These are phyloP conservation scores for Micromys minutus DNA, from an alignment of 2,113 vertebrate species.

Conservation along the genomic window DNA sequence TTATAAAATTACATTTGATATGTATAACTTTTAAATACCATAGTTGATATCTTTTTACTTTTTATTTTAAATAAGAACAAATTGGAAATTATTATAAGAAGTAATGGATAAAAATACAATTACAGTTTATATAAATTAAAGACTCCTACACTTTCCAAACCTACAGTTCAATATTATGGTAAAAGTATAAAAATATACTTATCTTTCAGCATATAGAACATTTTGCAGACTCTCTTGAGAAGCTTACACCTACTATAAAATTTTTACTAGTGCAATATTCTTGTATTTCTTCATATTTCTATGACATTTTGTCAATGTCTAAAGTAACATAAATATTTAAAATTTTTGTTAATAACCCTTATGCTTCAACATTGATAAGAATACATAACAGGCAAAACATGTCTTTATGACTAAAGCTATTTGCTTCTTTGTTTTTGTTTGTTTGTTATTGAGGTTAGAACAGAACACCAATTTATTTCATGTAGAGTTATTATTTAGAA, in stretches of 20 bases:
- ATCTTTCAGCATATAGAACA: accelerated
- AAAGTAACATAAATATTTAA: no score
- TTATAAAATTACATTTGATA: not conserved
- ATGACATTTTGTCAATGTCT: not conserved
- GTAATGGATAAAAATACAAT: not conserved
- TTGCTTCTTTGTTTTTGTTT: no score
- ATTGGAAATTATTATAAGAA: not conserved
- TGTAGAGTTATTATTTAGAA: not conserved
- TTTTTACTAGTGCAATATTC: not conserved
- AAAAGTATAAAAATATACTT: not conserved
- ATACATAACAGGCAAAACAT: not conserved
- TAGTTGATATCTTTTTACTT: not conserved
- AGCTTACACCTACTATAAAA: not conserved
- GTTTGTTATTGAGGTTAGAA: not conserved
- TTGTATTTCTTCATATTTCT: not conserved
- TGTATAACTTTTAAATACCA: not conserved
- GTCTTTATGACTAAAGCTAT: not conserved
- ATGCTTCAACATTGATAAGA: not conserved
- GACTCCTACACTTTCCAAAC: not conserved
- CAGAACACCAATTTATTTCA: not conserved
- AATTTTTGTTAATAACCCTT: not conserved
- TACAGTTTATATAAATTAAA: not conserved
- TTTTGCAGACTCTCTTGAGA: not conserved
- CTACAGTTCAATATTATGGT: accelerated
- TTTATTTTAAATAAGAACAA: not conserved